Conservation (phyloP, 2,888 invertebrate genomes). For the Chrysomela aeneicollis region DNA sequence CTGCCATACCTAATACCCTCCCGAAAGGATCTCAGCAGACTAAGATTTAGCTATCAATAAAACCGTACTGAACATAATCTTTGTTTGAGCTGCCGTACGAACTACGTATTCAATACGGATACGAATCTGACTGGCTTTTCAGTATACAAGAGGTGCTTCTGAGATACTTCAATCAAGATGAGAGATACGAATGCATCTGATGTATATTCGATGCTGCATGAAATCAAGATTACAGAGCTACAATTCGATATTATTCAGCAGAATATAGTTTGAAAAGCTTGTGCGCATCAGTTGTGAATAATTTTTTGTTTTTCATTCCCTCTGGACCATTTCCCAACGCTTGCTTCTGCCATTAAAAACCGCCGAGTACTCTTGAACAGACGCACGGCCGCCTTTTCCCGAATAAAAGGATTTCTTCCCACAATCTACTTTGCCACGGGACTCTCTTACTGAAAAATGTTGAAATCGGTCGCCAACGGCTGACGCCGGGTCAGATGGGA, state of each 20-base stretch:
- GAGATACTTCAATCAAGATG: background rate
- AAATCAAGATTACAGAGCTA: too few species aligned
- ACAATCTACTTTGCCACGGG: conserved; percentile 2
- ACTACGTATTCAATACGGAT: background rate
- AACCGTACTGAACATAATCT: background rate
- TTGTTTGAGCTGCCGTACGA: background rate
- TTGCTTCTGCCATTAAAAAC: background rate
- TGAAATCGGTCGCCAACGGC: background rate
- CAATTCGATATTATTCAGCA: too few species aligned
- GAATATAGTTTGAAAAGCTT: too few species aligned
- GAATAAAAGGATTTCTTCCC: background rate
- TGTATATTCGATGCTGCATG: too few species aligned
- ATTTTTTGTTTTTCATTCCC: too few species aligned
- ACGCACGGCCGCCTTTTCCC: background rate
- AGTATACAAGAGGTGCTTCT: background rate
- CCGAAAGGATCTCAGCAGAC: background rate
- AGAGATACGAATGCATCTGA: too few species aligned
- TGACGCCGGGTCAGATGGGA: background rate
- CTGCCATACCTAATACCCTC: background rate
- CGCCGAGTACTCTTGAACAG: background rate
- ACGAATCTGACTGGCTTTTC: background rate
- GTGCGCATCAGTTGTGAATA: too few species aligned
- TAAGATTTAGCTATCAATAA: background rate
- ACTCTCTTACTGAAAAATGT: background rate
- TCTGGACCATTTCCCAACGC: background rate